phyloP scores from a whole-genome alignment of 2,888 invertebrate species.

The Euphydryas editha region DNA sequence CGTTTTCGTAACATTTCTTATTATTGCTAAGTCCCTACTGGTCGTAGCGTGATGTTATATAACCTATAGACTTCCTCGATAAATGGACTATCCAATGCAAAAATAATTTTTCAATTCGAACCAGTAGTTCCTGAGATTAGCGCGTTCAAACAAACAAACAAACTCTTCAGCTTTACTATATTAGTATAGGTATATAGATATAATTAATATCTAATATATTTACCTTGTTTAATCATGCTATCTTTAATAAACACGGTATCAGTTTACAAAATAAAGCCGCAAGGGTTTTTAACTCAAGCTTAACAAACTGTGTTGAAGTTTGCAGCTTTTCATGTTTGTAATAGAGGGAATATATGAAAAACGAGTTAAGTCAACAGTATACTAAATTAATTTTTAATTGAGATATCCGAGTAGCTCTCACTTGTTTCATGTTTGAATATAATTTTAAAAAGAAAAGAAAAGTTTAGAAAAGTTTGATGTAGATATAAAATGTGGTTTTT shows the following conservation, averaged over 20 bases:
- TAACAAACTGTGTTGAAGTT: constrained; percentile 17
- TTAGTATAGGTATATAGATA: no score
- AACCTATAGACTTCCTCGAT: no score
- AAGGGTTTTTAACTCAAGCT: constrained; percentile 18
- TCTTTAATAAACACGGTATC: constrained; percentile 28
- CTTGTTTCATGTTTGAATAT: background rate
- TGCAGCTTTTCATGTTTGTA: constrained; percentile 21
- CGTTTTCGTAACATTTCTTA: no score
- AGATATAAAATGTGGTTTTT: no score
- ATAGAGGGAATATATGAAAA: constrained; percentile 15
- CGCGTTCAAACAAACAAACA: no score
- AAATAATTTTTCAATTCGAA: no score
- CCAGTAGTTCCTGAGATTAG: no score
- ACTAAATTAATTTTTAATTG: constrained; percentile 21
- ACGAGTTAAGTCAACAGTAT: constrained; percentile 7
- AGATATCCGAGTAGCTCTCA: constrained; percentile 7
- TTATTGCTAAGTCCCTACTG: no score
- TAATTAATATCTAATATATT: constrained; percentile 1
- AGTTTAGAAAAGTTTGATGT: background rate
- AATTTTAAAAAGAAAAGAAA: no score
- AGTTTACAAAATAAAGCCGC: constrained; percentile 20
- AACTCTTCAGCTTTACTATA: no score
- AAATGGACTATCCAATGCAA: no score
- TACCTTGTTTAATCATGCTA: constrained; percentile 19
- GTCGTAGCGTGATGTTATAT: no score